These are phyloP conservation scores for Arremon aurantiirostris DNA, from an alignment of 2,797 vertebrate genomes.

Conservation along the genomic window DNA sequence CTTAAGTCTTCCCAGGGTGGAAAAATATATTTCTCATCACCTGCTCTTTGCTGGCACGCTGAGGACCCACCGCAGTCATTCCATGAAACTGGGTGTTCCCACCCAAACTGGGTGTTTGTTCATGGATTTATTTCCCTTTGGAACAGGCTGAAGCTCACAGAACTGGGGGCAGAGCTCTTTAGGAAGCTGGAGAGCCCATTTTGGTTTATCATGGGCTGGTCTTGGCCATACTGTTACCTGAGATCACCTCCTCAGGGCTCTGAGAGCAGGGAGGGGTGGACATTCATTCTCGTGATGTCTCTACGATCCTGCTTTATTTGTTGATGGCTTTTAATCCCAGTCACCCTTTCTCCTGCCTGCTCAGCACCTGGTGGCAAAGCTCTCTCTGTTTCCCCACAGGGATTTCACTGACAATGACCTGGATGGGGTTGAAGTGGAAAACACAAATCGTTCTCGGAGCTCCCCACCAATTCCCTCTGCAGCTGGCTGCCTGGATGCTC, in stretches of 20 bases:
- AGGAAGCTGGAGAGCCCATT: background rate
- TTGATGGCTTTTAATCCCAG: background rate
- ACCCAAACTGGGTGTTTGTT: background rate
- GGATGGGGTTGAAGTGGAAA: conserved; percentile 82
- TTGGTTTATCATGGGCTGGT: background rate
- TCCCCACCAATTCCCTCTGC: conserved; percentile 72
- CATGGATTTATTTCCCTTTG: background rate
- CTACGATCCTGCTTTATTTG: background rate
- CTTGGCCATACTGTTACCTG: background rate
- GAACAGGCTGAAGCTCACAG: background rate
- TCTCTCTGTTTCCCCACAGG: conserved; percentile 65
- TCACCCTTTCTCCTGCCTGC: background rate
- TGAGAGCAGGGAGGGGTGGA: background rate
- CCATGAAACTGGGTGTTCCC: background rate
- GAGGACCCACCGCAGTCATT: background rate
- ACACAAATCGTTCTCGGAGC: conserved; percentile 66
- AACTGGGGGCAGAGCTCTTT: background rate
- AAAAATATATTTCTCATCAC: background rate
- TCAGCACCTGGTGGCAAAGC: background rate
- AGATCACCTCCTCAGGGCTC: background rate
- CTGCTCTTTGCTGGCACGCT: background rate
- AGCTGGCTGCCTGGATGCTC: conserved; percentile 71
- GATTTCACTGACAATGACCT: conserved; percentile 87
- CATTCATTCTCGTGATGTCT: background rate
- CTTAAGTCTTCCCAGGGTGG: background rate